Conservation (phyloP, 1,140 invertebrate genomes). For the Wiebesia pumilae region DNA sequence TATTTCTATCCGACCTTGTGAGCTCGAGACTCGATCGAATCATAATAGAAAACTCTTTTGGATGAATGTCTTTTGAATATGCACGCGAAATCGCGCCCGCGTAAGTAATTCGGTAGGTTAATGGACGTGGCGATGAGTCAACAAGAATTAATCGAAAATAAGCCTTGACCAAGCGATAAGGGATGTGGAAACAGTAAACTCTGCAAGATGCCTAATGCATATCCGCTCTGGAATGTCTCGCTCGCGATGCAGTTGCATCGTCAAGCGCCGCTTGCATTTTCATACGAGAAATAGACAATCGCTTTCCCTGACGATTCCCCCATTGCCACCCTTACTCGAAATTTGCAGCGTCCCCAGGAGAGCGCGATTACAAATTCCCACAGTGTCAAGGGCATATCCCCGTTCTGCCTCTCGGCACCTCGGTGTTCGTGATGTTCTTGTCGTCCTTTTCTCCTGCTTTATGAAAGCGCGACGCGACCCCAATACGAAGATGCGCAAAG, state of each 20-base stretch:
- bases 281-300: slow-evolving; percentile 60
- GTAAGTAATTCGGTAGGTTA: background rate
- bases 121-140: background rate
- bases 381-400: slow-evolving; percentile 60
- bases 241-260: background rate
- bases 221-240: background rate
- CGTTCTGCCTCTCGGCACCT: background rate
- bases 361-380: slow-evolving; percentile 71
- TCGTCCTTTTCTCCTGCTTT: slow-evolving; percentile 51
- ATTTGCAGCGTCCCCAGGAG: slow-evolving; percentile 57
- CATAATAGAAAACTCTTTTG: no score
- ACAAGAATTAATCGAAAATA: background rate
- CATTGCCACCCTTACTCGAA: slow-evolving; percentile 46
- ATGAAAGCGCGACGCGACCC: slow-evolving; percentile 49
- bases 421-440: slow-evolving; percentile 41
- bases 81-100: background rate
- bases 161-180: background rate
- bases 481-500: background rate
- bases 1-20: no score
- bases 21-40: no score
- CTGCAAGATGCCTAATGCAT: background rate
- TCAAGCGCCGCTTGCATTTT: slow-evolving; percentile 42
- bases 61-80: background rate
- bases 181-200: background rate
- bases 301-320: slow-evolving; percentile 44